These are phyloP conservation scores for Hoplias malabaricus DNA, from an alignment of 2,113 vertebrate species.

Conservation along the genomic window DNA sequence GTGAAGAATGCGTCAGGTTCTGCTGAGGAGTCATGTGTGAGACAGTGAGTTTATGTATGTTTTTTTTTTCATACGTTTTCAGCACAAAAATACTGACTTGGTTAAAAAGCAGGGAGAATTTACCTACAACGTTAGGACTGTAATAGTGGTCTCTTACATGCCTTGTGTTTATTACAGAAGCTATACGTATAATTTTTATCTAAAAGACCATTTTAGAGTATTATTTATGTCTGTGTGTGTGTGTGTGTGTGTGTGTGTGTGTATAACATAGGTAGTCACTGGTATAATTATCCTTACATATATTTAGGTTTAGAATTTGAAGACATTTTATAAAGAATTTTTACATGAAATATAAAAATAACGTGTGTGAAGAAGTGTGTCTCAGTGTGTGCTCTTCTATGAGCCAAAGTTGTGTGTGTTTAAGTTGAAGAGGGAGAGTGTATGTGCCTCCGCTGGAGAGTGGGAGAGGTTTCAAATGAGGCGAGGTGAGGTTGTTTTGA, in stretches of 20 bases:
- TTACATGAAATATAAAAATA: too few species aligned
- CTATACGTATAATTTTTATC: neutral
- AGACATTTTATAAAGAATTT: too few species aligned
- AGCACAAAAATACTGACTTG: neutral
- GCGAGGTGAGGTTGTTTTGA: slow-evolving; percentile 51
- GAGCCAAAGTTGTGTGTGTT: neutral
- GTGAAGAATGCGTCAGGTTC: slow-evolving; percentile 27
- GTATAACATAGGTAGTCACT: too few species aligned
- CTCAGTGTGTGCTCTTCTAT: neutral
- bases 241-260: slow-evolving; percentile 20
- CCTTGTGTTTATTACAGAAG: too few species aligned
- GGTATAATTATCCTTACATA: neutral
- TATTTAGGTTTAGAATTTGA: too few species aligned
- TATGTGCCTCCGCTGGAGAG: neutral
- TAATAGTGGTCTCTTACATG: too few species aligned
- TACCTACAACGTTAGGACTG: neutral
- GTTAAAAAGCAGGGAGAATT: neutral
- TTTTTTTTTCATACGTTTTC: slow-evolving; percentile 33
- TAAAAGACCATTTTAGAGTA: too few species aligned
- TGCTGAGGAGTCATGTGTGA: slow-evolving; percentile 10
- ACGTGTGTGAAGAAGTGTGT: slow-evolving; percentile 44
- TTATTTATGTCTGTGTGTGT: slow-evolving; percentile 12
- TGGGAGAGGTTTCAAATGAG: slow-evolving; percentile 12
- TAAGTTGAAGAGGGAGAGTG: neutral
- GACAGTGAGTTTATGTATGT: slow-evolving; percentile 48